Evolutionary conservation across 2,113 vertebrate species (phyloP), one percentile per base, ranked within the genome.

Genomic region (Chlorocebus sabaeus): DNA sequence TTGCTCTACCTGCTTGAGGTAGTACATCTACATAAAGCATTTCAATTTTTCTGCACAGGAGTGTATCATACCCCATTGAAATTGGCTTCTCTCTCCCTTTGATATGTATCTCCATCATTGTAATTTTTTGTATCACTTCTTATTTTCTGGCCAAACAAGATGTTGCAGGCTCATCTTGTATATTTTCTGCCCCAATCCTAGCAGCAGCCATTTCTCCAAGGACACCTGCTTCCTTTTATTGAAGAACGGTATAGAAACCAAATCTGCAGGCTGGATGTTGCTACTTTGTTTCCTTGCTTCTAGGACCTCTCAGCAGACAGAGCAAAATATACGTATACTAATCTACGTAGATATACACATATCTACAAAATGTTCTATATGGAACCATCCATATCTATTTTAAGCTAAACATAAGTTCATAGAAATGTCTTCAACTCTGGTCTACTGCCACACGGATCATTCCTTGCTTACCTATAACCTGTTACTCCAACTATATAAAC

Each of bases 291-390:
- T 89, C 25, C 11, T 23, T 57, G 70, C 25, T 50, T 57, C 27
- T 6, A 38, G 2, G 4, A 0, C 8, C 27, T 89, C n/a, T 76
- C 61, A 45, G 57, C 9, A 23, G 8, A 12, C 35, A 83, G 48
- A 68, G 4, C 16, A 81, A 72, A 64, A 35, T 23, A 2, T 30
- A 3, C 27, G 13, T 50, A 32, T 32, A 4, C 16, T 10, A 13
- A 50, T 48, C 14, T 20, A 0, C 16, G 7, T 17, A 1, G 27
- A 64, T 10, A 45, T 4, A 23, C 4, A 30, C 6, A 3, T 25
- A 20, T 30, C n/a, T 25, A 25, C 8, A 38, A 13, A 4, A 40
- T 16, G 35, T 72, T 92, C 40, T 16, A 3, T 8, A 20, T 13
- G 3, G 4, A 57, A 12, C 10, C 70, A 32, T 59, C 30, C 12